Evolutionary conservation across 2,888 invertebrate genomes (phyloP).

Genomic region (Deroplatys truncata): DNA sequence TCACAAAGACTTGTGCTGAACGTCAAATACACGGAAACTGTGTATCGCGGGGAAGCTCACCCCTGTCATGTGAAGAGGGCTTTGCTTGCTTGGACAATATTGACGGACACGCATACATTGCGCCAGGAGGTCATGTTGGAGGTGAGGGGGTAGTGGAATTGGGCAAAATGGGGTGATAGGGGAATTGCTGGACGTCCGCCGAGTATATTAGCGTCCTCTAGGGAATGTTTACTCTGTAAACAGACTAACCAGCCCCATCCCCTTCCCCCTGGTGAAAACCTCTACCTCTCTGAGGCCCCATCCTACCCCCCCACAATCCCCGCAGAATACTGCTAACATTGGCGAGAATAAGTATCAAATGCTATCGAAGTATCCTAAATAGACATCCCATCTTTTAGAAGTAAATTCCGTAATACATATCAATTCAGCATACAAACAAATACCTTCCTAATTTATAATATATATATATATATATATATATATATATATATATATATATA

Average conservation of each 20-base stretch:
- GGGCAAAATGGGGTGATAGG: background rate
- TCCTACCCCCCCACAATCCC: too few species aligned
- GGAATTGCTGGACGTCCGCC: background rate
- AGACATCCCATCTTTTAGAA: too few species aligned
- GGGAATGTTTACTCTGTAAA: conserved; percentile 13
- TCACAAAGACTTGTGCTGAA: background rate
- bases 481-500: too few species aligned
- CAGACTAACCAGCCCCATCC: conserved; percentile 1
- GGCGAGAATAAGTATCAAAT: background rate
- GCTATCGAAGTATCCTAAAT: background rate
- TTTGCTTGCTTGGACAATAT: conserved; percentile 4
- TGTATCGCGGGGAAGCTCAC: background rate
- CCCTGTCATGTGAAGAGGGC: background rate
- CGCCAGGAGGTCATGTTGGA: background rate
- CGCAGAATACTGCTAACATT: background rate
- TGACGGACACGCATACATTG: background rate
- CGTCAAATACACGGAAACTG: too few species aligned
- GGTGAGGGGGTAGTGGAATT: background rate
- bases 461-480: too few species aligned
- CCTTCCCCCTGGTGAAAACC: background rate
- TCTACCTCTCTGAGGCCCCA: background rate
- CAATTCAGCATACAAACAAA: too few species aligned
- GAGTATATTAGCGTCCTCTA: conserved; percentile 12
- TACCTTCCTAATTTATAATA: too few species aligned
- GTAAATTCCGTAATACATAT: too few species aligned